These are phyloP conservation scores for Aethina tumida DNA, from an alignment of 1,140 invertebrate genomes.

Conservation along the genomic window DNA sequence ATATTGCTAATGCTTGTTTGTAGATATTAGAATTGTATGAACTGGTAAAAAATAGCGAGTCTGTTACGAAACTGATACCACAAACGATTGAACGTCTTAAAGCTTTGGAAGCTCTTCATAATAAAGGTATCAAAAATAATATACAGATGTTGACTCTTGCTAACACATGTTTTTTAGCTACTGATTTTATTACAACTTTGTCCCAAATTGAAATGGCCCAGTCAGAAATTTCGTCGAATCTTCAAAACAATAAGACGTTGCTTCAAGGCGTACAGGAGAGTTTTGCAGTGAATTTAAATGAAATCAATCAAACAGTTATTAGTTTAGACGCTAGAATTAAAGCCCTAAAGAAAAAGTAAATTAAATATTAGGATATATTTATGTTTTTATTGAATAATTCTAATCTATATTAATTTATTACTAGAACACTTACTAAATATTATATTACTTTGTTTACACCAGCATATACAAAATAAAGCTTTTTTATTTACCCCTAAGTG, in stretches of 20 bases:
- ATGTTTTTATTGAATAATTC: no score
- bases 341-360: conserved; percentile 39
- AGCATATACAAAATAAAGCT: no score
- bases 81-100: conserved; percentile 76
- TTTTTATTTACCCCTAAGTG: no score
- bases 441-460: no score
- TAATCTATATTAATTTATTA: no score
- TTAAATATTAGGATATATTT: no score
- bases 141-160: background rate
- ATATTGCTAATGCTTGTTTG: conserved; percentile 25
- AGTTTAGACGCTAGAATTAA: conserved; percentile 64
- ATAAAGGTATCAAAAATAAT: conserved; percentile 59
- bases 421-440: no score
- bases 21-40: conserved; percentile 79
- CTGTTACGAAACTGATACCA: conserved; percentile 62
- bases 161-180: conserved; percentile 48
- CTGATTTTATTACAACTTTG: conserved; percentile 75
- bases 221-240: conserved; percentile 56
- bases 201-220: conserved; percentile 74
- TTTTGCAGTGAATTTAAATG: conserved; percentile 64
- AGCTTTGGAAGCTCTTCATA: conserved; percentile 74
- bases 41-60: conserved; percentile 72
- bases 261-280: conserved; percentile 71
- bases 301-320: conserved; percentile 63
- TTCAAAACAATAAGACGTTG: conserved; percentile 68